These are phyloP conservation scores for Gnathonemus echidnorhynchus DNA, from an alignment of 2,113 vertebrate genomes.

Conservation along the genomic window DNA sequence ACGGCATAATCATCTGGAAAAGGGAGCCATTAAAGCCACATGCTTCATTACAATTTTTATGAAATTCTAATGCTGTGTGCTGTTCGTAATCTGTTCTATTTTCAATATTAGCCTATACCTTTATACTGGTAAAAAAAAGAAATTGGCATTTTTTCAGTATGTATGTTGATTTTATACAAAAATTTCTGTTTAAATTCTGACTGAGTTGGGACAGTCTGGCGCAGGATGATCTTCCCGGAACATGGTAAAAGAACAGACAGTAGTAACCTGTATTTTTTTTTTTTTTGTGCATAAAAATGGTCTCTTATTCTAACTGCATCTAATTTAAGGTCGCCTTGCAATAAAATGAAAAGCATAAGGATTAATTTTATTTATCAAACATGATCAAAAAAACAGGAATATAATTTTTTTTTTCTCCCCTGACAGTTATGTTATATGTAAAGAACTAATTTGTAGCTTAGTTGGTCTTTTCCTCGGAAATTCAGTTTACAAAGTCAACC, in stretches of 20 bases:
- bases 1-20: slow-evolving; percentile 70
- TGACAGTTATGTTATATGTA: neutral
- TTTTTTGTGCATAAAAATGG: neutral
- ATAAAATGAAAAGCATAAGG: neutral
- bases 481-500: slow-evolving; percentile 28
- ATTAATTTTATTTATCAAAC: neutral
- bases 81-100: slow-evolving; percentile 40
- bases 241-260: neutral
- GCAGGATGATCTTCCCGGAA: neutral
- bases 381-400: neutral
- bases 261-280: neutral
- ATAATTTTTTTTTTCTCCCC: neutral
- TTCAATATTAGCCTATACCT: neutral
- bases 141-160: neutral
- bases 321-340: neutral
- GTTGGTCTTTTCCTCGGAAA: slow-evolving; percentile 27
- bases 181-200: neutral
- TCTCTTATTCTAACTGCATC: neutral
- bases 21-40: slow-evolving; percentile 64
- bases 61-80: neutral
- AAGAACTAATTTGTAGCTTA: slow-evolving; percentile 16
- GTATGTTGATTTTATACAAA: neutral
- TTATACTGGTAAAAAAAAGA: neutral
- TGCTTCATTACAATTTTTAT: slow-evolving; percentile 53
- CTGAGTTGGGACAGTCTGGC: neutral